Conservation (phyloP, 2,797 vertebrate species). For the Orientallactaga sibirica region DNA sequence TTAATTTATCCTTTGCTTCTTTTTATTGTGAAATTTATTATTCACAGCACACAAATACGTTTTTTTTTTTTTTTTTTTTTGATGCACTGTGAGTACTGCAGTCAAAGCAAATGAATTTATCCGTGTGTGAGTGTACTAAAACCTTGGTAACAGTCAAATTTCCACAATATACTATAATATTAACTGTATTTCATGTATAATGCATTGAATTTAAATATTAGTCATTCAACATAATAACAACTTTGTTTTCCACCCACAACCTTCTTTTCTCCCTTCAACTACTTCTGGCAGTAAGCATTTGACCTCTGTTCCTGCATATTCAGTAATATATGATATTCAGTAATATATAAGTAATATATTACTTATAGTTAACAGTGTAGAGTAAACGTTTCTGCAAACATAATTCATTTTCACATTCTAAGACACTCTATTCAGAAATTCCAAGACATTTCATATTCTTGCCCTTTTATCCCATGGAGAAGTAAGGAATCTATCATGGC, state of each 20-base stretch:
- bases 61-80: not conserved
- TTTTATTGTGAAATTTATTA: not conserved
- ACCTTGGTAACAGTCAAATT: not conserved
- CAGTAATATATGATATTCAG: too few relatives aligned
- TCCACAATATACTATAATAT: rapidly evolving
- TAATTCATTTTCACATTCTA: not conserved
- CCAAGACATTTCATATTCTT: not conserved
- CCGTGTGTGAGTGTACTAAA: not conserved
- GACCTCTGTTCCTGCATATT: not conserved
- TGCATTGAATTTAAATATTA: not conserved
- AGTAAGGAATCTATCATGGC: not conserved
- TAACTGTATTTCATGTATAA: rapidly evolving
- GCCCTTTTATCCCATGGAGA: not conserved
- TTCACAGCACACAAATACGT: not conserved
- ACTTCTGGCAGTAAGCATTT: not conserved
- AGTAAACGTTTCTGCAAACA: not conserved
- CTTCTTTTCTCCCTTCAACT: not conserved
- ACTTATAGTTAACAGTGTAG: not conserved
- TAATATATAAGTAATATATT: too few relatives aligned
- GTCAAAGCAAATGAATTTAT: not conserved
- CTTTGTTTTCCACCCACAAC: not conserved
- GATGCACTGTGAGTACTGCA: not conserved
- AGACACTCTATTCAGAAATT: not conserved
- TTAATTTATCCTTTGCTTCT: not conserved
- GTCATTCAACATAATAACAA: not conserved